Evolutionary conservation across 2,797 vertebrate genomes (phyloP), one percentile per base, ranked within the genome.

Genomic region (Cheirogaleus major): DNA sequence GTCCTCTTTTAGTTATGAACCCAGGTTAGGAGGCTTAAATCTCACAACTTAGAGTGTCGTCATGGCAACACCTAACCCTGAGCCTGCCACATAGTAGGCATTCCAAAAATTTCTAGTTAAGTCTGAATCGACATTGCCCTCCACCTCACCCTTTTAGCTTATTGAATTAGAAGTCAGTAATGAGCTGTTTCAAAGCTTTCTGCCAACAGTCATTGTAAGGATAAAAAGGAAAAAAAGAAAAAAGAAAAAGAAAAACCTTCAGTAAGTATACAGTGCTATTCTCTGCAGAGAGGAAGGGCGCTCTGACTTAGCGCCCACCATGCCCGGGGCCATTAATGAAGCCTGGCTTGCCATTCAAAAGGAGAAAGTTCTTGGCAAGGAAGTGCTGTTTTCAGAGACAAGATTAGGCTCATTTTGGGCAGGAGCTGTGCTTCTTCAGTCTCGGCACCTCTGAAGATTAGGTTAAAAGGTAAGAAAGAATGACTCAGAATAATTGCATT

Each of bases 401-500:
- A 96, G 83, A 88, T 95, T 96, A 97, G 97, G 81, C 91, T 57
- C 63, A n/a, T 97, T 96, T 92, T 61, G 61, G 91, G 67, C 18
- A 96, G 87, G 45, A 97, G 63, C 38, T 1, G 0, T 10, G 79
- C 48, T 96, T 95, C 61, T 96, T 93, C 88, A 91, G 78, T 93
- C 92, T 38, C 12, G 1, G 89, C 38, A 96, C 89, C 65, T 83
- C 81, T 86, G 73, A 98, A 98, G 50, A 97, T 84, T 95, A 96
- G 94, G 70, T 93, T 96, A 85, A 97, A 97, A 97, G 96, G 93
- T 92, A 97, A 93, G 86, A 95, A 73, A 38, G 55, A 81, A 89
- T 83, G 87, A 82, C 95, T 90, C 82, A 93, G 94, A 98, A 98
- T 97, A 97, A 97, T 97, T 97, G 57, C 69, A 76, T 95, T 90